Conservation (phyloP, 2,113 vertebrate genomes). For the Emydocephalus ijimae region DNA sequence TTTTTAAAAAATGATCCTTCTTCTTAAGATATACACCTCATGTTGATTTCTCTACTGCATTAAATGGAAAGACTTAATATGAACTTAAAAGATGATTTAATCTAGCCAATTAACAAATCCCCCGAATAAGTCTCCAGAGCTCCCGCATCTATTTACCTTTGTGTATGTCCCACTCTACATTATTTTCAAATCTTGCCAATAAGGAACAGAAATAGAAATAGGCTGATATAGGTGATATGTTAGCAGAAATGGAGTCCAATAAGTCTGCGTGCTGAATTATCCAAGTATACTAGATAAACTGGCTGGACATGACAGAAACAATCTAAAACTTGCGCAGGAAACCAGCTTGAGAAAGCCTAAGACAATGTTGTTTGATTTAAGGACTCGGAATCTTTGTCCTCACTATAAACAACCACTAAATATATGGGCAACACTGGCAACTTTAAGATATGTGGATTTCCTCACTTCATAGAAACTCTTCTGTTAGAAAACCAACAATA, state of each 20-base stretch:
- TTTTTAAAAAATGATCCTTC: background rate
- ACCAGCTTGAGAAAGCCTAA: background rate
- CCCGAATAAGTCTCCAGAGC: background rate
- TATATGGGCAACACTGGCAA: slow-evolving; percentile 9
- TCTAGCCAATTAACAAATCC: slow-evolving; percentile 17
- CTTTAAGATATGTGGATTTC: background rate
- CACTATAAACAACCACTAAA: slow-evolving; percentile 67
- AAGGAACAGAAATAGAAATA: background rate
- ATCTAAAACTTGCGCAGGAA: background rate
- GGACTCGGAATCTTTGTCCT: slow-evolving; percentile 65
- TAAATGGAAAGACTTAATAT: background rate
- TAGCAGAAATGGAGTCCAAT: background rate
- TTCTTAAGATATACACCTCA: background rate
- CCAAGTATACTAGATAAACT: background rate
- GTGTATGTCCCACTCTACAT: background rate
- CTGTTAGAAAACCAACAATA: background rate
- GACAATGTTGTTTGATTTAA: slow-evolving; percentile 58
- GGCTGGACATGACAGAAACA: background rate
- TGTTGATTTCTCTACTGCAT: background rate
- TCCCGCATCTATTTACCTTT: slow-evolving; percentile 5
- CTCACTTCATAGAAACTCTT: background rate
- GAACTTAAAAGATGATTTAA: slow-evolving; percentile 18
- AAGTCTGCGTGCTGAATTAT: background rate
- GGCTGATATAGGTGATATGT: background rate
- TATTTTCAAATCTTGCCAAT: background rate